Percentiles rank a stretch among this genome's conserved stretches.
Evolutionary conservation across 2,797 vertebrate genomes (phyloP).

Genomic region (Uromys caudimaculatus): DNA sequence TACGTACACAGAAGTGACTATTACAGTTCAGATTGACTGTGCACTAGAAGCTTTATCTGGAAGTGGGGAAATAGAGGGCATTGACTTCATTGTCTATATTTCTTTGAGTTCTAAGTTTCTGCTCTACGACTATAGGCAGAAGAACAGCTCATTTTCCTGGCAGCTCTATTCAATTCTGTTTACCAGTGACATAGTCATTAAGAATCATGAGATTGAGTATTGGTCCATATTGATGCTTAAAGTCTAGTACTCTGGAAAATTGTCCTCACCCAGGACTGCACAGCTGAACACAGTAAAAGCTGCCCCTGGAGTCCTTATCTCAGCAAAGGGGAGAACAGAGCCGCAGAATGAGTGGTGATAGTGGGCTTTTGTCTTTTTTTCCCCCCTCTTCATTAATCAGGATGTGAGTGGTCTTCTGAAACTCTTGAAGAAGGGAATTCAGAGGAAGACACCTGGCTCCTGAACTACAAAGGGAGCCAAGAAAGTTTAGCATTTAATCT

Average conservation of each 20-base stretch:
- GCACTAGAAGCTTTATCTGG: background rate
- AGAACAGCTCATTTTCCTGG: conserved; percentile 40
- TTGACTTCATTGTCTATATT: background rate
- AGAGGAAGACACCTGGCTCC: conserved; percentile 40
- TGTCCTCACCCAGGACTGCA: background rate
- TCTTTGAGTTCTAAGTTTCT: conserved; percentile 48
- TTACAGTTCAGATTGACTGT: background rate
- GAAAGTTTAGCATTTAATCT: conserved; percentile 65
- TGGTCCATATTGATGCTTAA: conserved; percentile 9
- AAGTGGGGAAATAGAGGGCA: background rate
- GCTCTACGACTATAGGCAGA: background rate
- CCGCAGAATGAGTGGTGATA: background rate
- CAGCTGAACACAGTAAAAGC: conserved; percentile 31
- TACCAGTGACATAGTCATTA: conserved; percentile 25
- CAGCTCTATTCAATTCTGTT: background rate
- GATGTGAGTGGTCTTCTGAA: conserved; percentile 16
- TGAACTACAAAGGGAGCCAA: background rate
- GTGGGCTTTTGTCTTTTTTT: background rate
- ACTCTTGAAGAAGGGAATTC: conserved; percentile 33
- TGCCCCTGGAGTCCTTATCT: background rate
- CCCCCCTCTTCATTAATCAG: background rate
- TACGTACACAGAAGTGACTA: background rate
- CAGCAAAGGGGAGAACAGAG: background rate
- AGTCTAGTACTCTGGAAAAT: conserved; percentile 24
- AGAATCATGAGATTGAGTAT: conserved; percentile 49